These are phyloP conservation scores for Mirounga angustirostris DNA, from an alignment of 2,113 vertebrate species.

Conservation along the genomic window DNA sequence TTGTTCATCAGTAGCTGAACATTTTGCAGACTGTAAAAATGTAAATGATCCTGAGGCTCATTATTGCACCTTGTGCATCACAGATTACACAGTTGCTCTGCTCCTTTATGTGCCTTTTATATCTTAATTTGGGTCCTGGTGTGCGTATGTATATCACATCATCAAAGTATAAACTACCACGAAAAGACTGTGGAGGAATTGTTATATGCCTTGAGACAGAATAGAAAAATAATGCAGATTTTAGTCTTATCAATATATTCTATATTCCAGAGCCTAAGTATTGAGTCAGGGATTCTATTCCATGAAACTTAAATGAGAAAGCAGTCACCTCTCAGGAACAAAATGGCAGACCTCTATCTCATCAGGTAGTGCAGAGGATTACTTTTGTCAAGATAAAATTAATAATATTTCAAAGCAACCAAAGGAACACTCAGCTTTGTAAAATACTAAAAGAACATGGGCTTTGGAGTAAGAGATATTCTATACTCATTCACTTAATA, in stretches of 20 bases:
- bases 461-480: neutral
- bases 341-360: constrained; percentile 18
- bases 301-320: constrained; percentile 45
- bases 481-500: neutral
- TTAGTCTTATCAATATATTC: neutral
- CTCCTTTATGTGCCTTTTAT: constrained; percentile 39
- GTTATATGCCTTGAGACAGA: neutral
- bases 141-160: neutral
- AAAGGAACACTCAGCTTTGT: neutral
- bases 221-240: neutral
- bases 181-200: constrained; percentile 10
- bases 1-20: constrained; percentile 41
- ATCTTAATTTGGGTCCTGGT: constrained; percentile 24
- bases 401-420: neutral
- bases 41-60: neutral
- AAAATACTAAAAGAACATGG: neutral
- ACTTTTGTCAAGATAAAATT: constrained; percentile 35
- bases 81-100: constrained; percentile 38
- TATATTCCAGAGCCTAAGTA: neutral
- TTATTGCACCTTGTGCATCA: neutral
- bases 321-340: constrained; percentile 17
- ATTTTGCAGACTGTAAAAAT: constrained; percentile 56
- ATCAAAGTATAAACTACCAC: constrained; percentile 20
- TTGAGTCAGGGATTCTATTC: neutral
- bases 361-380: neutral